Conservation (phyloP, 2,113 vertebrate species). For the Myrmophylax atrothorax region DNA sequence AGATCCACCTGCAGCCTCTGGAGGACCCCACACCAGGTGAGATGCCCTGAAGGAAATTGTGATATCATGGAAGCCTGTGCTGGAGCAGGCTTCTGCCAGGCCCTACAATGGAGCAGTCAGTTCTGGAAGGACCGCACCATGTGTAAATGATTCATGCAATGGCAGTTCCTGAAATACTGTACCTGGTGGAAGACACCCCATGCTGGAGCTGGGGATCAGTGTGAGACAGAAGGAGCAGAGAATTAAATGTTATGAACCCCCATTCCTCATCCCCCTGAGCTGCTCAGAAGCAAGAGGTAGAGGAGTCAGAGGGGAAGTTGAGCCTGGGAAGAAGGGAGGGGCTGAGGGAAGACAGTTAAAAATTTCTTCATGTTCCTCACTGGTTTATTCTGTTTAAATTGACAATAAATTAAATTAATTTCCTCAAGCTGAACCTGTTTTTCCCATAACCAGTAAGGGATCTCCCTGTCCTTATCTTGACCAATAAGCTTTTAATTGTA, state of each 20-base stretch:
- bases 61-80: fast-evolving
- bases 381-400: background rate
- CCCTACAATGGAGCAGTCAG: background rate
- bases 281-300: fast-evolving
- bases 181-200: background rate
- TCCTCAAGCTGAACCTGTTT: background rate
- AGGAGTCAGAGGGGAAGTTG: background rate
- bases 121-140: background rate
- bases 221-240: background rate
- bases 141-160: background rate
- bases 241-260: fast-evolving
- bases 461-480: background rate
- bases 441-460: background rate
- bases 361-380: background rate
- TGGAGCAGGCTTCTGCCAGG: background rate
- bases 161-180: background rate
- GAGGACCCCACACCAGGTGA: fast-evolving
- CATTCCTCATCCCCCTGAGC: fast-evolving
- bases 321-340: background rate
- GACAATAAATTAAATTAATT: background rate
- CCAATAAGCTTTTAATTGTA: fast-evolving
- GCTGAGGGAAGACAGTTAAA: fast-evolving
- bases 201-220: background rate
- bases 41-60: fast-evolving
- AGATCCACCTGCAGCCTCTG: background rate